Percentiles rank a stretch among this genome's conserved stretches.
These are phyloP conservation scores for Batillaria attramentaria DNA, from an alignment of 1,140 invertebrate genomes.

Conservation along the genomic window DNA sequence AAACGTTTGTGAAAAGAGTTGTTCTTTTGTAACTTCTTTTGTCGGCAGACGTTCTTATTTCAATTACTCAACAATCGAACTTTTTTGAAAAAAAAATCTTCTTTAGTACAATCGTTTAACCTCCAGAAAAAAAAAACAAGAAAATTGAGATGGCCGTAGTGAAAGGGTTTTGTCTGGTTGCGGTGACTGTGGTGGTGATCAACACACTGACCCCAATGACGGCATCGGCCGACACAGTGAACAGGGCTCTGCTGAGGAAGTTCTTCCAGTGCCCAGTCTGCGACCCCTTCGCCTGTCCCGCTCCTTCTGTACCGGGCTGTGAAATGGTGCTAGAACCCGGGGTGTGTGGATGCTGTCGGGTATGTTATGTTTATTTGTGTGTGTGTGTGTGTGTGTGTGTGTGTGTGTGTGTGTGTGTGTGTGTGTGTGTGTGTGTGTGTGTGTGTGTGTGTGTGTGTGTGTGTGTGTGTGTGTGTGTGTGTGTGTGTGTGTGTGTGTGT, in stretches of 20 bases:
- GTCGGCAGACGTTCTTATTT: too few relatives aligned
- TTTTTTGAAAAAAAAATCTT: too few relatives aligned
- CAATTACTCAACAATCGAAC: too few relatives aligned
- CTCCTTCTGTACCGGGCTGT: too few relatives aligned
- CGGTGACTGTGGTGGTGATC: background rate
- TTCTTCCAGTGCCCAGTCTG: too few relatives aligned
- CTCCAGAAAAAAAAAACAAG: too few relatives aligned
- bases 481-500: background rate
- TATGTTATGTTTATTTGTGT: background rate
- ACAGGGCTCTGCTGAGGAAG: background rate
- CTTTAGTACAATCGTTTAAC: too few relatives aligned
- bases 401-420: background rate
- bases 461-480: slow-evolving; percentile 5
- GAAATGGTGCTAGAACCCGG: background rate
- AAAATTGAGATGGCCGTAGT: background rate
- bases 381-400: slow-evolving; percentile 5
- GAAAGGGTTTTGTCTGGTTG: background rate
- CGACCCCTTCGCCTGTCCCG: too few relatives aligned
- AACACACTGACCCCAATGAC: background rate
- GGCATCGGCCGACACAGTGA: background rate
- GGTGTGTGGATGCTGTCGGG: background rate
- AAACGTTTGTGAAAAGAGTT: too few relatives aligned
- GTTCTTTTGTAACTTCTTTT: too few relatives aligned
- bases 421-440: background rate
- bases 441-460: background rate